A percentile compares a stretch with the other conserved stretches of the same genome.
phyloP scores from a whole-genome alignment of 2,888 invertebrate species.

The Protodeltote pygarga region DNA sequence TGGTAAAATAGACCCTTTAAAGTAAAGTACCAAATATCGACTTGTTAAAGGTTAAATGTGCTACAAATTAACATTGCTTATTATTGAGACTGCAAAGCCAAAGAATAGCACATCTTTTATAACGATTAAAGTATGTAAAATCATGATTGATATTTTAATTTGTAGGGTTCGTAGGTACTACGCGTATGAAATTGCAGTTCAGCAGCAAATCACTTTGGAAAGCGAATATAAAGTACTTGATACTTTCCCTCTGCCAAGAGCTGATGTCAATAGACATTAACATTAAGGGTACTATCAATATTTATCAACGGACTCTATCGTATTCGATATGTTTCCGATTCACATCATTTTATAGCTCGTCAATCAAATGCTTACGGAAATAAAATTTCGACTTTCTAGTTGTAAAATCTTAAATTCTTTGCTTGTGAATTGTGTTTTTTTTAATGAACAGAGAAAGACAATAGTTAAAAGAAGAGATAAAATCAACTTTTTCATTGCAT shows the following conservation, averaged over 20 bases:
- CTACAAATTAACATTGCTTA: constrained; percentile 14
- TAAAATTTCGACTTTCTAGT: constrained; percentile 43
- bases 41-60: constrained; percentile 36
- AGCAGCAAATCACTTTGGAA: constrained; percentile 54
- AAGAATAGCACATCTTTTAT: too few relatives aligned
- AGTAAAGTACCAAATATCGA: constrained; percentile 38
- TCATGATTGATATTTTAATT: too few relatives aligned
- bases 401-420: constrained; percentile 29
- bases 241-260: constrained; percentile 51
- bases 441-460: constrained; percentile 13
- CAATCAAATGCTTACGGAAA: constrained; percentile 36
- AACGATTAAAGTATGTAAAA: too few relatives aligned
- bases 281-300: constrained; percentile 50
- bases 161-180: constrained; percentile 8
- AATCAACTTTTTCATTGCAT: too few relatives aligned
- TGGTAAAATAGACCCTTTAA: constrained; percentile 24
- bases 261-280: constrained; percentile 44
- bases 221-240: constrained; percentile 54
- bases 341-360: constrained; percentile 31
- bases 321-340: constrained; percentile 46
- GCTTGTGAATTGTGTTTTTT: constrained; percentile 9
- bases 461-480: too few relatives aligned
- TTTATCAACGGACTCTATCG: constrained; percentile 36
- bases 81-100: constrained; percentile 14
- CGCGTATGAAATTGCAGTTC: constrained; percentile 29